Evolutionary conservation across 2,888 invertebrate species (phyloP).

Genomic region (Cactoblastis cactorum): DNA sequence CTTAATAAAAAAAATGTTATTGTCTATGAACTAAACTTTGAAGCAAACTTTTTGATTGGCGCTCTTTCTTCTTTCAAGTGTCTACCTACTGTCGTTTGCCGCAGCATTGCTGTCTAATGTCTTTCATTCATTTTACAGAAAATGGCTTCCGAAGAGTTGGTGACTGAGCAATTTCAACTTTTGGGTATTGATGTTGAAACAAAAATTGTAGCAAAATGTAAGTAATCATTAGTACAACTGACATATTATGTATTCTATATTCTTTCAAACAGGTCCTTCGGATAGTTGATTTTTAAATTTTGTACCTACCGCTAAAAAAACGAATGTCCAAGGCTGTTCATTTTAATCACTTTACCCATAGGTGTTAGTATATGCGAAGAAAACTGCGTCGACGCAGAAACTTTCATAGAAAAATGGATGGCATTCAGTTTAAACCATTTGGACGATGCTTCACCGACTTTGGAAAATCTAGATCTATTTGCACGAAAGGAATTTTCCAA

Average conservation of each 20-base stretch:
- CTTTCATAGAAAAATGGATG: slow-evolving; percentile 88
- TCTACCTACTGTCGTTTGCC: slow-evolving; percentile 32
- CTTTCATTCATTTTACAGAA: slow-evolving; percentile 55
- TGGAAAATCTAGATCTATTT: slow-evolving; percentile 79
- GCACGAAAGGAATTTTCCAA: slow-evolving; percentile 83
- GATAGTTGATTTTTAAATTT: slow-evolving; percentile 17
- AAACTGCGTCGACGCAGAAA: slow-evolving; percentile 82
- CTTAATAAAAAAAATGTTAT: no score
- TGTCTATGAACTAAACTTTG: slow-evolving; percentile 9
- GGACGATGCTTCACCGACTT: slow-evolving; percentile 80
- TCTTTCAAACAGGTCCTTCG: slow-evolving; percentile 14
- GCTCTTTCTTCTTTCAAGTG: slow-evolving; percentile 38
- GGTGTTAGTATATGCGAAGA: slow-evolving; percentile 83
- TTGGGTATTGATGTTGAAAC: slow-evolving; percentile 78
- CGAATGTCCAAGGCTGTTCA: slow-evolving; percentile 69
- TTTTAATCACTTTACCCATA: slow-evolving; percentile 25
- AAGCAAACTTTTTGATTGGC: slow-evolving; percentile 38
- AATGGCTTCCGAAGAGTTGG: slow-evolving; percentile 78
- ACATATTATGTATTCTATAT: slow-evolving; percentile 12
- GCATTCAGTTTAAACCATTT: slow-evolving; percentile 85
- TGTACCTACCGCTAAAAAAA: slow-evolving; percentile 36
- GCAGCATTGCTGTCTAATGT: slow-evolving; percentile 29
- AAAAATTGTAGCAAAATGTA: slow-evolving; percentile 79
- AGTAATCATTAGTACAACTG: slow-evolving; percentile 36
- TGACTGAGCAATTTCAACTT: slow-evolving; percentile 82